Evolutionary conservation across 2,888 invertebrate species (phyloP), one percentile per base, ranked within the genome.

Genomic region (Poecilus cupreus): DNA sequence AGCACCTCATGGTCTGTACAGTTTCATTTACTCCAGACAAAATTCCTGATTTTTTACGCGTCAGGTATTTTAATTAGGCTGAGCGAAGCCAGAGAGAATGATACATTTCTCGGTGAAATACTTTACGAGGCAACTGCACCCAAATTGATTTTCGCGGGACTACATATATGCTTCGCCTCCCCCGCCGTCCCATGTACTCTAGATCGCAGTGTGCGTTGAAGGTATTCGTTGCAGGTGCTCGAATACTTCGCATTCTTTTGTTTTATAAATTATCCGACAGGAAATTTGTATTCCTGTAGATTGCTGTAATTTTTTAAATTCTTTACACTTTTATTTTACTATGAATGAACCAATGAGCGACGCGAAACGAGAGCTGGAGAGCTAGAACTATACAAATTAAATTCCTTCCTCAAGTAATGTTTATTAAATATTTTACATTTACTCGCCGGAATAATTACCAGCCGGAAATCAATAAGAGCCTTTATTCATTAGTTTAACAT

Each of bases 241-340:
- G 24, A 64, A 64, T 64, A n/a, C 24, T 64, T 64, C 22, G 37
- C 26, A 64, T 64, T 64, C 32, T 64, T 64, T 20, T 32, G 24
- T 64, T 18, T 64, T 64, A 64, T 64, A 64, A 64, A 64, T 64
- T 64, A 64, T 64, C 18, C 4, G 13, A n/a, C 49, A 49, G 49
- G 18, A 49, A 49, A 49, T 49, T 49, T 49, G 10, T 49, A 49
- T 49, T 49, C 64, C 32, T 64, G 64, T 24, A 64, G 37, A 64
- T 64, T 32, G 64, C 64, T 64, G 64, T 24, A 64, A 64, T 64
- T 64, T 64, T 64, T 32, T 22, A 64, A 24, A 64, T 64, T 64
- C 64, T 64, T 64, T 64, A 10, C 6, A 22, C 64, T 37, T 37
- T 64, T 54, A 49, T 49, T 49, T 49, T n/a, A 49, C 18, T 49